These are phyloP conservation scores for Pogonomyrmex californicus DNA, from an alignment of 1,140 invertebrate species.

Conservation along the genomic window DNA sequence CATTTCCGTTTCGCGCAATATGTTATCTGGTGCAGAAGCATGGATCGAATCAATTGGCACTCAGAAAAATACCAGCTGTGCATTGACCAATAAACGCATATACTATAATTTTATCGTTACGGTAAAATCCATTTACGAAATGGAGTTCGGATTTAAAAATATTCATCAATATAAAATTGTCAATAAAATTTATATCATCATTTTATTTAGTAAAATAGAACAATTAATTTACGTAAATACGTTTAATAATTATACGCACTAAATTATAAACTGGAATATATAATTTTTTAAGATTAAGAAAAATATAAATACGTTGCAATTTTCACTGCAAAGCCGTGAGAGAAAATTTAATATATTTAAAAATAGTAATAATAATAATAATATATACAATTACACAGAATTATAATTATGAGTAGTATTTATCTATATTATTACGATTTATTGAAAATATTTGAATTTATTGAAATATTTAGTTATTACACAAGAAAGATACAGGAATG, in stretches of 20 bases:
- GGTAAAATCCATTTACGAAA: background rate
- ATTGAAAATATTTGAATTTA: background rate
- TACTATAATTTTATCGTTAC: constrained; percentile 5
- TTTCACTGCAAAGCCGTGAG: background rate
- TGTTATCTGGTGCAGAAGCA: background rate
- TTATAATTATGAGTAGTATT: background rate
- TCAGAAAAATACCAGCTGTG: constrained; percentile 18
- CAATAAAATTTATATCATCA: background rate
- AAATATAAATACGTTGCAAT: background rate
- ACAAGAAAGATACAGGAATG: background rate
- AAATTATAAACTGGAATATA: background rate
- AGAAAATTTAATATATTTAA: background rate
- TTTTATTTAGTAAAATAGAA: background rate
- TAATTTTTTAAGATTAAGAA: background rate
- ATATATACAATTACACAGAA: background rate
- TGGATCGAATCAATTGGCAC: constrained; percentile 44
- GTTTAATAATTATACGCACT: background rate
- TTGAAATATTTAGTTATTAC: background rate
- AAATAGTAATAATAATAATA: background rate
- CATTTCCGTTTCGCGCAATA: constrained; percentile 37
- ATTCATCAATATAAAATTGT: background rate
- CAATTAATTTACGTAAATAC: background rate
- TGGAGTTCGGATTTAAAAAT: background rate
- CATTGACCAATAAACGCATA: background rate
- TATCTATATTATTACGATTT: constrained; percentile 7